Conservation (phyloP, 2,797 vertebrate genomes). For the Capromys pilorides region DNA sequence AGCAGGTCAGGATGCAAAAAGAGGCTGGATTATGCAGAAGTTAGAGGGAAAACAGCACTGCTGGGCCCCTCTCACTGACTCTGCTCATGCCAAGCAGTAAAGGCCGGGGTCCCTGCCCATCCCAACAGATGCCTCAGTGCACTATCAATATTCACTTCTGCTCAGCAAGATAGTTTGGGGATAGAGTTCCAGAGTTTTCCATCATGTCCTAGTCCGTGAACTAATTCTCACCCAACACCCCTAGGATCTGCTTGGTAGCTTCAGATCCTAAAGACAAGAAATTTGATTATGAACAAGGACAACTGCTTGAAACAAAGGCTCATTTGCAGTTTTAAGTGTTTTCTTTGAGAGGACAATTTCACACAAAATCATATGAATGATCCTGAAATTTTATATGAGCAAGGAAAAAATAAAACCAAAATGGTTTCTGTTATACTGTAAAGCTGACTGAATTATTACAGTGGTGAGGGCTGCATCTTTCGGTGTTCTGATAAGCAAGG, state of each 20-base stretch:
- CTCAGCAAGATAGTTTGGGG: background rate
- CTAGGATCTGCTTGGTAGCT: background rate
- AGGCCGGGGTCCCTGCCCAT: background rate
- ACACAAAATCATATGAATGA: slow-evolving; percentile 3
- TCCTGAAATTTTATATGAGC: slow-evolving; percentile 18
- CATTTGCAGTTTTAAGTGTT: slow-evolving; percentile 24
- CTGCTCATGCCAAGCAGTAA: background rate
- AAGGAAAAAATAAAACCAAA: background rate
- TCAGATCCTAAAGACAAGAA: slow-evolving; percentile 19
- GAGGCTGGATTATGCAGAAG: slow-evolving; percentile 41
- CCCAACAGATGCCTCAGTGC: background rate
- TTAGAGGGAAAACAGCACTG: background rate
- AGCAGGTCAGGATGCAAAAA: slow-evolving; percentile 35
- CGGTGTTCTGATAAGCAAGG: slow-evolving; percentile 31
- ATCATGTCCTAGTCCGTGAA: background rate
- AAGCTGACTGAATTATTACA: slow-evolving; percentile 17
- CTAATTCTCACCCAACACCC: slow-evolving; percentile 16
- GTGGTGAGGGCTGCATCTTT: background rate
- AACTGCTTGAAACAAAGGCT: slow-evolving; percentile 2
- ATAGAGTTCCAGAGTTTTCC: background rate
- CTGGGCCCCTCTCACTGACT: background rate
- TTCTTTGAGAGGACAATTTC: slow-evolving; percentile 21
- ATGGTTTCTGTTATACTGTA: background rate
- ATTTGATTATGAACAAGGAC: background rate
- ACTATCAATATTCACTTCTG: background rate